Evolutionary conservation across 2,797 vertebrate genomes (phyloP).

Genomic region (Myiotriccus ornatus): DNA sequence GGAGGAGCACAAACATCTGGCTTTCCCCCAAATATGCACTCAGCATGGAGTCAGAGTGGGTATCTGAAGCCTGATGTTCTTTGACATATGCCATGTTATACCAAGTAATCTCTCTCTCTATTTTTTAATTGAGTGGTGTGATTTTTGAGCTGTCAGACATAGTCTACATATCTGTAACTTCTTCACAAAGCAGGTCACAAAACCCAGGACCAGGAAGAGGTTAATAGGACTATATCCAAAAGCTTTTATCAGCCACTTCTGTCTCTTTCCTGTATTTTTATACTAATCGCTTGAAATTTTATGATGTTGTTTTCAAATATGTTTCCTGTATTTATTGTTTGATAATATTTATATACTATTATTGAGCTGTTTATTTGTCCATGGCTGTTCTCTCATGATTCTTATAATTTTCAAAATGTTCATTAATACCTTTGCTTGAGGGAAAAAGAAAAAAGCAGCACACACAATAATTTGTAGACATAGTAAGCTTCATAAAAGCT

Average conservation of each 20-base stretch:
- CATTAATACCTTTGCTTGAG: background rate
- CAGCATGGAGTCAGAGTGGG: background rate
- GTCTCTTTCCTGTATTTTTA: background rate
- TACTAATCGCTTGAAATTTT: background rate
- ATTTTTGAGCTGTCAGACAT: background rate
- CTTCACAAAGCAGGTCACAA: background rate
- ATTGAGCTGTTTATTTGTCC: background rate
- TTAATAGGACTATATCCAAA: background rate
- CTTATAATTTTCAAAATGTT: background rate
- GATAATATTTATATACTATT: background rate
- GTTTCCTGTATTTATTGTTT: background rate
- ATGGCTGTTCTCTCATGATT: background rate
- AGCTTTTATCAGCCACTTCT: background rate
- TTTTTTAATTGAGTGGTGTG: background rate
- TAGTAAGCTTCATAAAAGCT: background rate
- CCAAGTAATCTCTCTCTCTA: background rate
- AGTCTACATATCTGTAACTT: background rate
- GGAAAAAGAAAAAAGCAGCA: background rate
- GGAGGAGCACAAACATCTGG: background rate
- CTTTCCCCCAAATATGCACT: background rate
- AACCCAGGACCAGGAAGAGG: background rate
- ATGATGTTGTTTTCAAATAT: background rate
- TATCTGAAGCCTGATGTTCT: background rate
- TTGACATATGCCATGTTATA: background rate
- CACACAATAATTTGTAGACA: background rate